Evolutionary conservation across 2,113 vertebrate species (phyloP).

Genomic region (Benitochromis conjunctus): DNA sequence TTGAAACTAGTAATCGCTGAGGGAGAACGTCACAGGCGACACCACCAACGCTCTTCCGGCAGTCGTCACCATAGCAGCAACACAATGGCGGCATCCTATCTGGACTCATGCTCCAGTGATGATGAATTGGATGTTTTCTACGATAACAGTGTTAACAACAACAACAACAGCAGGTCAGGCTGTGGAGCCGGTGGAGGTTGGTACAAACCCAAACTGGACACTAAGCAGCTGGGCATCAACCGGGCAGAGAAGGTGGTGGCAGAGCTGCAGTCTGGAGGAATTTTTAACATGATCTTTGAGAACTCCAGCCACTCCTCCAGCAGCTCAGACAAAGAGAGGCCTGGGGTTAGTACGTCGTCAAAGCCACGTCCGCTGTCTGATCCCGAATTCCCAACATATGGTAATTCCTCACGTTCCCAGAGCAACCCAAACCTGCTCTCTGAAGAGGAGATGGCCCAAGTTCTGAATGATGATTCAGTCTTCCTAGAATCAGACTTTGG

Average conservation of each 20-base stretch:
- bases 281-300: conserved; percentile 97
- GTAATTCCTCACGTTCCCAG: conserved; percentile 46
- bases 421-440: conserved; percentile 74
- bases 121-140: conserved; percentile 84
- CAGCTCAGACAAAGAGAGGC: conserved; percentile 77
- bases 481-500: conserved; percentile 71
- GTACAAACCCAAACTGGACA: conserved; percentile 84
- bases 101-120: conserved; percentile 91
- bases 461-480: conserved; percentile 76
- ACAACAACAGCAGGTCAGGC: conserved; percentile 53
- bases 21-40: conserved; percentile 63
- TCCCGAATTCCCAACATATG: conserved; percentile 68
- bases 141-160: conserved; percentile 76
- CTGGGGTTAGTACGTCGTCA: conserved; percentile 24
- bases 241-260: conserved; percentile 93
- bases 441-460: conserved; percentile 80
- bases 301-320: conserved; percentile 80
- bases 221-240: conserved; percentile 90
- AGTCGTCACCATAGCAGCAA: conserved; percentile 57
- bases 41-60: conserved; percentile 37
- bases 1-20: conserved; percentile 86
- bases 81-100: conserved; percentile 29
- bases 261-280: conserved; percentile 93
- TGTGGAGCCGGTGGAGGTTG: conserved; percentile 65
- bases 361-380: conserved; percentile 79